These are phyloP conservation scores for Propsilocerus akamusi DNA, from an alignment of 1,140 invertebrate species.

Conservation along the genomic window DNA sequence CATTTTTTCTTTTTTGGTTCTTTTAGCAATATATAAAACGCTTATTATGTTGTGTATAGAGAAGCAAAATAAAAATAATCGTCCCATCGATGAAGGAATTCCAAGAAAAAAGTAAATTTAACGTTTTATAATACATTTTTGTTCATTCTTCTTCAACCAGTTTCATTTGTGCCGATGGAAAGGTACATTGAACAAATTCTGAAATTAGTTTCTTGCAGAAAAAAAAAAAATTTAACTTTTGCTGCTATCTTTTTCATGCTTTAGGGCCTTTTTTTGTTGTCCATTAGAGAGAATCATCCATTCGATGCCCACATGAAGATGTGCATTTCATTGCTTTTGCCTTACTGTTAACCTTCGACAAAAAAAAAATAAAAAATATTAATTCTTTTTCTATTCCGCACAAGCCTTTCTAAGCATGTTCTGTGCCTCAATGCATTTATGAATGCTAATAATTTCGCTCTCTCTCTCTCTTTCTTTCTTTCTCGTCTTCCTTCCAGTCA, in stretches of 20 bases:
- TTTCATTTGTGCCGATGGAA: not conserved
- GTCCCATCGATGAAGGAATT: slow-evolving; percentile 3
- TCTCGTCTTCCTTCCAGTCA: not conserved
- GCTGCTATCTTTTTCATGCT: not conserved
- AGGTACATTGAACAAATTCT: not conserved
- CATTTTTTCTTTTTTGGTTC: too few relatives aligned
- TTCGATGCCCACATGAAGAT: not conserved
- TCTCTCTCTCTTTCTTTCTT: not conserved
- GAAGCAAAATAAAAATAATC: not conserved
- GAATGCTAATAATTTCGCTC: not conserved
- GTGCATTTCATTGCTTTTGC: too few relatives aligned
- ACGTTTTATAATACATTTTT: not conserved
- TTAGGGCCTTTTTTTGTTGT: not conserved
- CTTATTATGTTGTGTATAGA: too few relatives aligned
- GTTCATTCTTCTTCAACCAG: not conserved
- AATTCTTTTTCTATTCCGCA: too few relatives aligned
- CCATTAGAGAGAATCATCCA: not conserved
- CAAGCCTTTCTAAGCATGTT: not conserved
- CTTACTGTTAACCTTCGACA: too few relatives aligned
- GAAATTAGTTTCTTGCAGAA: slow-evolving; percentile 1
- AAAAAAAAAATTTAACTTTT: not conserved
- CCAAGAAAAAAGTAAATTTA: slow-evolving; percentile 3
- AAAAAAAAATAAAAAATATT: too few relatives aligned
- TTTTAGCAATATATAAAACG: too few relatives aligned
- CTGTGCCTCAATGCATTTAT: too few relatives aligned